A percentile compares a stretch with the other conserved stretches of the same genome.
phyloP scores from a whole-genome alignment of 2,113 vertebrate species.

The Monopterus albus region DNA sequence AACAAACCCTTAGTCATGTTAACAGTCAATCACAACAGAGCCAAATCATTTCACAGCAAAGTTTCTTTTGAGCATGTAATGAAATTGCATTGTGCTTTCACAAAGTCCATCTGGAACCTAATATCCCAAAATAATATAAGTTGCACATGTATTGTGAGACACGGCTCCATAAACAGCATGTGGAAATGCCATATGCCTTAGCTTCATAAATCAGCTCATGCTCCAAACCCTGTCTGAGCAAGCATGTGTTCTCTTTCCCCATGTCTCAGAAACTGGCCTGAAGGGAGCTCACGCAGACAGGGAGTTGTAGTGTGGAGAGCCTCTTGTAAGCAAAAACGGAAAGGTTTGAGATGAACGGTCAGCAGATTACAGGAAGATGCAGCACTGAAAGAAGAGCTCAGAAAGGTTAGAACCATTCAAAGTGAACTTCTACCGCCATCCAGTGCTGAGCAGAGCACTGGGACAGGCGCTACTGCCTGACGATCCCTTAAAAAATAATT shows the following conservation, averaged over 20 bases:
- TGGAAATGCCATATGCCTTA: background rate
- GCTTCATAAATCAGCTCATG: background rate
- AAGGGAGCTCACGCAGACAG: conserved; percentile 46
- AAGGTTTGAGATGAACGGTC: conserved; percentile 63
- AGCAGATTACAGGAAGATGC: conserved; percentile 60
- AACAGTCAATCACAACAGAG: too few relatives aligned
- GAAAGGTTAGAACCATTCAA: conserved; percentile 27
- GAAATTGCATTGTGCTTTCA: too few relatives aligned
- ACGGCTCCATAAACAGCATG: background rate
- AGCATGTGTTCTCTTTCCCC: background rate
- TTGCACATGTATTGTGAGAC: background rate
- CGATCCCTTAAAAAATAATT: too few relatives aligned
- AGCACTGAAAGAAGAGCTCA: conserved; percentile 55
- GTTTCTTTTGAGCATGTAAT: too few relatives aligned
- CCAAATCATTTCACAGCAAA: too few relatives aligned
- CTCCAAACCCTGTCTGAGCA: conserved; percentile 12
- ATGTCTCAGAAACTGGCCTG: conserved; percentile 37
- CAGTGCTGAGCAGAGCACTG: background rate
- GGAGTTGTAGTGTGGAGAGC: conserved; percentile 19
- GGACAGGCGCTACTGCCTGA: too few relatives aligned
- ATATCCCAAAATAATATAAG: too few relatives aligned
- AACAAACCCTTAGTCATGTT: background rate
- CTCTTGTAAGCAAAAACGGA: conserved; percentile 35
- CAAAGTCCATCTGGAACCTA: too few relatives aligned
- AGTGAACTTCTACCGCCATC: too few relatives aligned